Evolutionary conservation across 2,113 vertebrate genomes (phyloP), one percentile per base, ranked within the genome.

Genomic region (Xyrauchen texanus): DNA sequence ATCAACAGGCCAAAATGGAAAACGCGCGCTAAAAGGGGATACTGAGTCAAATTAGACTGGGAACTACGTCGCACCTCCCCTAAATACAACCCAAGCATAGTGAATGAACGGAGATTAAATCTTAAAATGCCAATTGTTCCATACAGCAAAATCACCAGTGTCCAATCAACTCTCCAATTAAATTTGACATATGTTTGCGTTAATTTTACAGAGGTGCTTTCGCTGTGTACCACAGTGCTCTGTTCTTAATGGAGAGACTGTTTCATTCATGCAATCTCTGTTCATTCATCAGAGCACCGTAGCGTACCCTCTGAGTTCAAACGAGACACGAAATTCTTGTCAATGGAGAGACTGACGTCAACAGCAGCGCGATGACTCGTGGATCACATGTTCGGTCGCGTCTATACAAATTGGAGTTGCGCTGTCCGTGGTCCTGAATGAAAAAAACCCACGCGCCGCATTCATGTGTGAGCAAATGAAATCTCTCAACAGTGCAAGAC

Each of bases 181-280:
- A 16, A 34, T 55, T 64, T 45, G 11, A 6, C 7, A 8, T 65
- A 3, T 15, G 47, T 15, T 4, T n/a, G 13, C 53, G 61, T 65
- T 65, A 4, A 65, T 64, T 76, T 45, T 65, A 34, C 73, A 76
- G 8, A 16, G 62, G 11, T 16, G 45, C 15, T 47, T 61, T 51
- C 58, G 5, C 58, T 77, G 61, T 75, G 46, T 55, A 85, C 86
- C 83, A 88, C 88, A 87, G 86, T 88, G 88, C 89, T 84, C 87
- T 74, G 76, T 83, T 78, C 88, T 87, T 89, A 92, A 93, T 92
- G 89, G 91, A 93, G 90, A 92, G 90, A 86, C 89, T 87, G 92
- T 92, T 94, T 93, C 93, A 94, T 94, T 94, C 93, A 94, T 94
- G 89, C 89, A 87, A 90, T 93, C 92, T 93, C 91, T 90, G 90